Percentiles rank a stretch among this genome's conserved stretches.
Conservation (phyloP, 1,140 invertebrate species). For the Microvelia longipes region DNA sequence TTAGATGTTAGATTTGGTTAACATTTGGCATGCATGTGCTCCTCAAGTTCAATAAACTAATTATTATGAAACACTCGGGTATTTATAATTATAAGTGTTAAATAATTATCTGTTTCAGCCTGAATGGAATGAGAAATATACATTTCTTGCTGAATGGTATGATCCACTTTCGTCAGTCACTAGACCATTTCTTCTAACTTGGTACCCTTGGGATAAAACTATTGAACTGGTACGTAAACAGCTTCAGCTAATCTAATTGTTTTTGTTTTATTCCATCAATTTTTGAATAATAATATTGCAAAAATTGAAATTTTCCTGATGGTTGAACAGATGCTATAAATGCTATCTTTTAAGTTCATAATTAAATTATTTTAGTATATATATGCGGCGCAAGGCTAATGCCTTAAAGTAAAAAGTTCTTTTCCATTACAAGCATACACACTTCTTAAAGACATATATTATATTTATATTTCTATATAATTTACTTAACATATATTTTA, state of each 20-base stretch:
- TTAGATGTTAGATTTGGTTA: no score
- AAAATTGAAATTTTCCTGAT: background rate
- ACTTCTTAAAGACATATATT: no score
- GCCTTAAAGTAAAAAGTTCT: no score
- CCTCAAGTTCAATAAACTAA: no score
- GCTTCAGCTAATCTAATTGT: background rate
- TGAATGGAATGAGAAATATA: conserved; percentile 25
- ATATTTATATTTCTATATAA: no score
- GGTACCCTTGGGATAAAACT: conserved; percentile 52
- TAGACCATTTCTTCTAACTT: conserved; percentile 57
- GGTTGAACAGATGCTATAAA: background rate
- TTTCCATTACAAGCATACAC: no score
- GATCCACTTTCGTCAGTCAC: conserved; percentile 53
- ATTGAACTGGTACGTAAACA: conserved; percentile 48
- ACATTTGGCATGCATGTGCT: no score
- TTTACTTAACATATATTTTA: background rate
- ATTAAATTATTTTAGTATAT: background rate
- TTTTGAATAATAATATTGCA: background rate
- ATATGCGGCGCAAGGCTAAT: background rate
- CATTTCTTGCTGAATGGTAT: conserved; percentile 68
- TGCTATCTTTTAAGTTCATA: background rate
- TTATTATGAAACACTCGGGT: no score
- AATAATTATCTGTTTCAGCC: no score
- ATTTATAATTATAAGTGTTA: no score
- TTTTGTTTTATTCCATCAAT: background rate